Conservation (phyloP, 2,888 invertebrate species). For the Lathronympha strigana region DNA sequence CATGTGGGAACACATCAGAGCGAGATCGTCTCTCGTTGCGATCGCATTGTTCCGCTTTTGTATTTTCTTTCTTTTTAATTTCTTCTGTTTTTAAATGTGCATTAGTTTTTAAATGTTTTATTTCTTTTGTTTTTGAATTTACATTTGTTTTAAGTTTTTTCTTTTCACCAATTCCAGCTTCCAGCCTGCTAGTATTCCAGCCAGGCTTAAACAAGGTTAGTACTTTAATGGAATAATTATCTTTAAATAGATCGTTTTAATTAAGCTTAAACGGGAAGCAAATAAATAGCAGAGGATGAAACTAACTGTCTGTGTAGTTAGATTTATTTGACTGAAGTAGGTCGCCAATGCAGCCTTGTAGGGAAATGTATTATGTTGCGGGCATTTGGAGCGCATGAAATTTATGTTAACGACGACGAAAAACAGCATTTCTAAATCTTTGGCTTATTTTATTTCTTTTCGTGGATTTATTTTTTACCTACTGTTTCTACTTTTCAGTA, state of each 20-base stretch:
- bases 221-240: conserved; percentile 19
- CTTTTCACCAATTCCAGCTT: conserved; percentile 47
- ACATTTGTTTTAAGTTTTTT: conserved; percentile 39
- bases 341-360: conserved; percentile 62
- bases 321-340: conserved; percentile 65
- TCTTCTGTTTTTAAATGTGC: conserved; percentile 37
- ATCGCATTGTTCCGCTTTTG: conserved; percentile 56
- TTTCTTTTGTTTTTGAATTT: conserved; percentile 40
- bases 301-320: conserved; percentile 55
- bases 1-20: conserved; percentile 69
- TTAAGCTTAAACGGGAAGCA: conserved; percentile 25
- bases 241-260: conserved; percentile 18
- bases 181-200: conserved; percentile 41
- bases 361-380: conserved; percentile 57
- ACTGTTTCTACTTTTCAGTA: conserved; percentile 7
- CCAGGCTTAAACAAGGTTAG: conserved; percentile 41
- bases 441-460: conserved; percentile 46
- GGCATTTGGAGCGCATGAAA: conserved; percentile 61
- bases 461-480: conserved; percentile 14
- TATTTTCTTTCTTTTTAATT: conserved; percentile 46
- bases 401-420: conserved; percentile 63
- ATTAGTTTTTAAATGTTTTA: conserved; percentile 35
- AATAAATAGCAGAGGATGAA: conserved; percentile 52
- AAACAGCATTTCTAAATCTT: conserved; percentile 54
- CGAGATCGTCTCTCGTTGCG: conserved; percentile 69